Base-by-base conservation (phyloP, 2,797 vertebrate species). In the Leuciscus waleckii region DNA sequence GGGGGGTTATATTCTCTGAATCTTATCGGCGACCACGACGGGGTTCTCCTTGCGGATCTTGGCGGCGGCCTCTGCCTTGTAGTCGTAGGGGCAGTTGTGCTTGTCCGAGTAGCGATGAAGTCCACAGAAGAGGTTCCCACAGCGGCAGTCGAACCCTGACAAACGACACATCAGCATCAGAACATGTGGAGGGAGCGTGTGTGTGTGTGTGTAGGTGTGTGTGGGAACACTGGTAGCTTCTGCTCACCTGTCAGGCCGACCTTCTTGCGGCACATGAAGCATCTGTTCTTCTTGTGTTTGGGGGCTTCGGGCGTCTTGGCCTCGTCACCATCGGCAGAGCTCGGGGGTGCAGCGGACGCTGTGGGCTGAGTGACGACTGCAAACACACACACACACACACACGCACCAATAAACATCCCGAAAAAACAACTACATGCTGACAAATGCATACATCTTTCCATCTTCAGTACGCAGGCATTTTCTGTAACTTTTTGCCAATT, bases 41-140 rank as follows among this genome's bases (percentile, higher is more conserved):
- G 97, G 97, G 91, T 97, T 97, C 89, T 97, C 97, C 92, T 97
- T 97, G 68, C 97, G 96, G 77, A 97, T 97, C 90, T 96, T 97
- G 91, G 96, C 96, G 0, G 96, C 96, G 0, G 96, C 97, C 87
- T 97, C 97, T 0, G 96, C 93, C 93, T 95, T 97, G 93, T 97
- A 97, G 92, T 97, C 96, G 0, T 96, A 97, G 7, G 97, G 96
- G 87, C 97, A 97, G 93, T 93, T 94, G 88, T 97, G 97, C 91
- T 97, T 95, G 88, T 97, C 97, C 0, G 97, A 97, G 94, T 97
- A 97, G 80, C 97, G 96, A 92, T 97, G 97, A 2, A 97, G 81
- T 84, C 96, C 96, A 74, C 97, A 97, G 93, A 97, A 97, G 29
- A 97, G 92, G 78, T 97, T 96, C 83, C 97, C 97, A 1, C 97